Conservation (phyloP, 2,113 vertebrate genomes). For the Amphilophus citrinellus region DNA sequence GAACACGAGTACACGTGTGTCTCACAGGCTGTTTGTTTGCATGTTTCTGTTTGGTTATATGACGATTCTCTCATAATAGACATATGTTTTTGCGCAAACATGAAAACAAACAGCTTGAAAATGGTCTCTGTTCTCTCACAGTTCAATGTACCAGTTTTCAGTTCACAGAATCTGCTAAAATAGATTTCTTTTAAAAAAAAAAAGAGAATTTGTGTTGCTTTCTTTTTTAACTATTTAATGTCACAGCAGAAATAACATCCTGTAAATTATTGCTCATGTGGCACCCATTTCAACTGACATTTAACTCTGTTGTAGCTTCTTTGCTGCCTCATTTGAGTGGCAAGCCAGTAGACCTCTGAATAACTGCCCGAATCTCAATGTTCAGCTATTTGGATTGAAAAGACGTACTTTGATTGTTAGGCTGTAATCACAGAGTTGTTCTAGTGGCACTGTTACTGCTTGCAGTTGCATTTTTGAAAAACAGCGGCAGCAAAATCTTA, state of each 20-base stretch:
- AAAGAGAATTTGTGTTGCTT: not conserved
- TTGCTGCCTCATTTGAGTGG: not conserved
- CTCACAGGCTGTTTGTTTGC: conserved; percentile 25
- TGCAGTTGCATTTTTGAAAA: not conserved
- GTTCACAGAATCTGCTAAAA: not conserved
- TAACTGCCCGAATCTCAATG: not conserved
- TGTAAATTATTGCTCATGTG: not conserved
- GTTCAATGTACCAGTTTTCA: not conserved
- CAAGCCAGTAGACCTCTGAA: not conserved
- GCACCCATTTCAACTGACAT: not conserved
- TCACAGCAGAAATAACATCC: not conserved
- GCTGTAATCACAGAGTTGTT: not conserved
- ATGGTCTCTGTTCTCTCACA: not conserved
- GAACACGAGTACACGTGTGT: conserved; percentile 35
- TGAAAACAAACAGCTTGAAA: conserved; percentile 7
- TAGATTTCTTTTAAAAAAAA: not conserved
- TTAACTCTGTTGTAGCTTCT: not conserved
- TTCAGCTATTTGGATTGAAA: not conserved
- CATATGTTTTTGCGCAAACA: conserved; percentile 3
- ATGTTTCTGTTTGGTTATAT: not conserved
- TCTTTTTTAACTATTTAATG: not conserved
- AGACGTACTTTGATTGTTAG: not conserved
- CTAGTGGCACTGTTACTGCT: not conserved
- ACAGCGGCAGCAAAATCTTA: no score
- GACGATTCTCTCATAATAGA: not conserved